Conservation (phyloP, 2,113 vertebrate genomes). For the Scomber colias region DNA sequence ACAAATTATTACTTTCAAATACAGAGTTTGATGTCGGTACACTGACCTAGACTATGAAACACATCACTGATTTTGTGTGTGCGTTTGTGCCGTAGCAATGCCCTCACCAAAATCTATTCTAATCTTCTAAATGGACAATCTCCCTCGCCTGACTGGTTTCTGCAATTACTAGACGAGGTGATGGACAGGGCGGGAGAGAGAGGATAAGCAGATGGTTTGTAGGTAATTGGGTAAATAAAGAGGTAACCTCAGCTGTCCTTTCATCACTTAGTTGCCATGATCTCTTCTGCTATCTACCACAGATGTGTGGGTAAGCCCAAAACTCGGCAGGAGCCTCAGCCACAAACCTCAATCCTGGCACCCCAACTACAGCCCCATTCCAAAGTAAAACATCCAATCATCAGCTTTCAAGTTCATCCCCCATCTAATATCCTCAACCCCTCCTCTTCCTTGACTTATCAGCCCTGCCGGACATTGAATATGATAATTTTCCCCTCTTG, state of each 20-base stretch:
- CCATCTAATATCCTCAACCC: background rate
- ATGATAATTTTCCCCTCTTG: constrained; percentile 39
- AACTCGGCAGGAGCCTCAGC: constrained; percentile 6
- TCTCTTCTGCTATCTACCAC: background rate
- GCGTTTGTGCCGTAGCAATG: background rate
- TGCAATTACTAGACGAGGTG: background rate
- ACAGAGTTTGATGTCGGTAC: background rate
- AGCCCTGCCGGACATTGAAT: constrained; percentile 32
- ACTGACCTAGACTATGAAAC: background rate
- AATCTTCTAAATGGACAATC: constrained; percentile 27
- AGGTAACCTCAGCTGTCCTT: background rate
- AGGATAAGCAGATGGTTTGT: background rate
- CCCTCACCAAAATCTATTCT: background rate
- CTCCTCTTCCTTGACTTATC: constrained; percentile 29
- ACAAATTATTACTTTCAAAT: background rate
- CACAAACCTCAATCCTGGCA: background rate
- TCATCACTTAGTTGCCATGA: background rate
- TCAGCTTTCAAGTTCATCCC: constrained; percentile 9
- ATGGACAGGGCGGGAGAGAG: background rate
- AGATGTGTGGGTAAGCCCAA: background rate
- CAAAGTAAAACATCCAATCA: constrained; percentile 23
- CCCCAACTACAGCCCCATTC: background rate
- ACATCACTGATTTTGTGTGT: background rate
- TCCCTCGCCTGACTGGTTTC: background rate
- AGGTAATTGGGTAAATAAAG: background rate